Base-by-base conservation (phyloP, 2,113 vertebrate genomes). In the Boulengeromyrus knoepffleri region DNA sequence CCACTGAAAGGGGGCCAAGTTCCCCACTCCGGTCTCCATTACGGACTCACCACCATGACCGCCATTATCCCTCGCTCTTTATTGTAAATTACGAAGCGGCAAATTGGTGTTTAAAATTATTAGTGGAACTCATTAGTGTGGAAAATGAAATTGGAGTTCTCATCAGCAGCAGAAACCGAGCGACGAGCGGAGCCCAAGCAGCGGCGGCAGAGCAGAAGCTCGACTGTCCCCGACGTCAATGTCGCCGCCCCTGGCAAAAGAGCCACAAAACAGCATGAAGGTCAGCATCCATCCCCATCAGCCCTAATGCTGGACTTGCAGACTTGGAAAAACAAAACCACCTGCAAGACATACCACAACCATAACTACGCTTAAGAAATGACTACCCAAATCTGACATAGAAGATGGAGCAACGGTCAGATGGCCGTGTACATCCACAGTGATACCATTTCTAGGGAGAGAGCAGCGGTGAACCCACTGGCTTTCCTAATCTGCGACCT, bases 61-160 rank as follows among this genome's bases (percentile, higher is more conserved):
- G 0, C 19, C 58, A 2, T 85, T n/a, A 46, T 58, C 47, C 77
- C 36, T 84, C 31, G 50, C 31, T 19, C 89, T 85, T 89, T 89
- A 52, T 85, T 91, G 70, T 83, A 91, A 91, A 91, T 88, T 85
- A 62, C 39, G 50, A 56, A 66, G 36, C 47, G 70, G 89, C 88
- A 90, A 92, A 89, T 91, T 86, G 87, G 86, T 39, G 47, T 88
- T 90, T 91, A 90, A 92, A 74, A 90, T 53, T 47, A 89, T 92
- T 91, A 91, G 87, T 45, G 8, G 88, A 89, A 91, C 74, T 91
- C 91, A 92, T 92, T 91, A 89, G 89, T 52, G 36, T 90, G 87
- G 85, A 90, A 90, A 91, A 88, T 88, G 90, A 87, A 87, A 85
- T 52, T 42, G 87, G 50, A 87, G 85, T 85, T 89, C 90, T 90